phyloP scores from a whole-genome alignment of 2,888 invertebrate genomes.

The Calameuta filiformis region DNA sequence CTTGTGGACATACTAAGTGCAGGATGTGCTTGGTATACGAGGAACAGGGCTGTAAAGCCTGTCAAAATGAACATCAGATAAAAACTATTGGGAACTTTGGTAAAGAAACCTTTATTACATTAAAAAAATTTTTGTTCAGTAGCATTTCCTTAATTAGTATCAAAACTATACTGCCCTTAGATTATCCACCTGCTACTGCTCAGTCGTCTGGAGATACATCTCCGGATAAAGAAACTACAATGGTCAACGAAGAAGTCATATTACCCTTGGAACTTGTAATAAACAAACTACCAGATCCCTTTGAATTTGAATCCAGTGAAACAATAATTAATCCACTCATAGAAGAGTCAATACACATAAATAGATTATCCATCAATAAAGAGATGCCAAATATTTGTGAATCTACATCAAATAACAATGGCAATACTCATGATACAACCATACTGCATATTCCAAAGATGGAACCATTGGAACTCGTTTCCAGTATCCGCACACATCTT shows the following conservation, averaged over 20 bases:
- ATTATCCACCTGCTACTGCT: conserved; percentile 11
- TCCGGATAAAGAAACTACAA: conserved; percentile 6
- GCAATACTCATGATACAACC: background rate
- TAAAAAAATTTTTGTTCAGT: too few species aligned
- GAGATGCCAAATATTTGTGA: background rate
- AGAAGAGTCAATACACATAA: background rate
- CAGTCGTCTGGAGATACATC: background rate
- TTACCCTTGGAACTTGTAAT: conserved; percentile 42
- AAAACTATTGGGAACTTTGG: conserved; percentile 34
- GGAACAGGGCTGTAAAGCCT: conserved; percentile 74
- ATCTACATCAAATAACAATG: background rate
- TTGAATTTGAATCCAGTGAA: background rate
- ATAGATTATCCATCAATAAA: background rate
- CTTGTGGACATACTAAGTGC: conserved; percentile 82
- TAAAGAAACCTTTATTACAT: conserved; percentile 10
- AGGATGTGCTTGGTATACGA: conserved; percentile 77
- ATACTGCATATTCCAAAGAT: conserved; percentile 24
- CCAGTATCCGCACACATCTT: conserved; percentile 20
- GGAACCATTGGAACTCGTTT: conserved; percentile 19
- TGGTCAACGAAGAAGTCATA: conserved; percentile 25
- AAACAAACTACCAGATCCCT: conserved; percentile 29
- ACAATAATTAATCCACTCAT: background rate
- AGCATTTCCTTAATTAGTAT: too few species aligned
- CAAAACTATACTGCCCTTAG: background rate
- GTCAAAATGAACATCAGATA: conserved; percentile 47